These are phyloP conservation scores for Willowsia nigromaculata DNA, from an alignment of 2,888 invertebrate genomes.

Conservation along the genomic window DNA sequence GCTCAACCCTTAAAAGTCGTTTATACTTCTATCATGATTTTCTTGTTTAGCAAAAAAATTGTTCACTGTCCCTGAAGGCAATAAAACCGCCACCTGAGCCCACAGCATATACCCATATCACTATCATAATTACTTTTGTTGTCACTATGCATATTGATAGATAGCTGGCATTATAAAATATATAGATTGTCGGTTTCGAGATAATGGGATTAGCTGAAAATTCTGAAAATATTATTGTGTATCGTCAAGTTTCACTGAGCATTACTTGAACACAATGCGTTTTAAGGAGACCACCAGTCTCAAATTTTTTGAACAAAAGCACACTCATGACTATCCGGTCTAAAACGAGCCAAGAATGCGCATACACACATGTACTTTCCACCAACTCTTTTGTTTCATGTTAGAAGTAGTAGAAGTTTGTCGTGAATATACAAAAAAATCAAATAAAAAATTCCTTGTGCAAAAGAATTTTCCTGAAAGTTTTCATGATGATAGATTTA, in stretches of 20 bases:
- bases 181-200: conserved; percentile 52
- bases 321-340: neutral
- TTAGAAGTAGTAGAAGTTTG: neutral
- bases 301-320: neutral
- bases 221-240: conserved; percentile 40
- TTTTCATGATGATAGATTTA: conserved; percentile 51
- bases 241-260: conserved; percentile 10
- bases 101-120: neutral
- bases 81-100: conserved; percentile 51
- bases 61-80: conserved; percentile 10
- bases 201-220: conserved; percentile 59
- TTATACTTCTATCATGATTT: neutral
- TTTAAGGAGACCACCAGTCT: conserved; percentile 59
- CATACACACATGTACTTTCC: neutral
- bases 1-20: too few relatives aligned
- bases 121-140: neutral
- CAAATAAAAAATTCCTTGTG: conserved; percentile 5
- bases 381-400: too few relatives aligned
- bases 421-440: neutral
- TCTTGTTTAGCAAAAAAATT: conserved; percentile 19
- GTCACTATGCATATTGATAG: neutral
- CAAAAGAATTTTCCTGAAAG: conserved; percentile 1
- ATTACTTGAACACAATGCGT: conserved; percentile 12
- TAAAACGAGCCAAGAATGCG: too few relatives aligned
- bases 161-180: neutral